Evolutionary conservation across 2,797 vertebrate species (phyloP).

Genomic region (Alosa sapidissima): DNA sequence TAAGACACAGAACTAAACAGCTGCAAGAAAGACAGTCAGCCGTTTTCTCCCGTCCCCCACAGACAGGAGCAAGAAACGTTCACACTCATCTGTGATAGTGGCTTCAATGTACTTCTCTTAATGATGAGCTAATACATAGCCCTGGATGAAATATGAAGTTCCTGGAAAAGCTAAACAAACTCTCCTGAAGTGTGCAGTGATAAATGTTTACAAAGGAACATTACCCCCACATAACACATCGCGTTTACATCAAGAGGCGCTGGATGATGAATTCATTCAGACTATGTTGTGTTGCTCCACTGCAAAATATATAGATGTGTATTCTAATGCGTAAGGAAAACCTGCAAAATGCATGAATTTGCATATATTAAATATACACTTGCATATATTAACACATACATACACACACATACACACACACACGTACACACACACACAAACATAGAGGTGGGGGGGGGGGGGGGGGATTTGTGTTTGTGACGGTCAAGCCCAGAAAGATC

Average conservation of each 20-base stretch:
- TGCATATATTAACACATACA: not conserved
- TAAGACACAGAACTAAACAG: not conserved
- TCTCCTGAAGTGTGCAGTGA: constrained; percentile 50
- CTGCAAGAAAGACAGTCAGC: not conserved
- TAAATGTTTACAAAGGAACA: constrained; percentile 58
- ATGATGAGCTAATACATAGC: constrained; percentile 49
- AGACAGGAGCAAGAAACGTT: not conserved
- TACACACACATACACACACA: not conserved
- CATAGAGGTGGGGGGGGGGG: constrained; percentile 3
- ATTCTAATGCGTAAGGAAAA: not conserved
- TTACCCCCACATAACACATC: constrained; percentile 62
- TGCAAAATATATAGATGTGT: not conserved
- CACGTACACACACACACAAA: not conserved
- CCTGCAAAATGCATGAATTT: not conserved
- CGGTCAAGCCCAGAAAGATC: not conserved
- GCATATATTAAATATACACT: not conserved
- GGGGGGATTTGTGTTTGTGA: constrained; percentile 1
- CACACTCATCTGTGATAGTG: not conserved
- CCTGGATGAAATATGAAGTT: constrained; percentile 57
- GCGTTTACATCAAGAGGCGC: constrained; percentile 55
- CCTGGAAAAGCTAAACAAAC: constrained; percentile 57
- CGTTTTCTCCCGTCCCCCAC: not conserved
- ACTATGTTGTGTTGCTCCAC: constrained; percentile 40
- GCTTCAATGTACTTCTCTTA: constrained; percentile 43
- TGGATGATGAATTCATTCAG: constrained; percentile 58